Conservation (phyloP, 2,113 vertebrate genomes). For the Strix aluco region DNA sequence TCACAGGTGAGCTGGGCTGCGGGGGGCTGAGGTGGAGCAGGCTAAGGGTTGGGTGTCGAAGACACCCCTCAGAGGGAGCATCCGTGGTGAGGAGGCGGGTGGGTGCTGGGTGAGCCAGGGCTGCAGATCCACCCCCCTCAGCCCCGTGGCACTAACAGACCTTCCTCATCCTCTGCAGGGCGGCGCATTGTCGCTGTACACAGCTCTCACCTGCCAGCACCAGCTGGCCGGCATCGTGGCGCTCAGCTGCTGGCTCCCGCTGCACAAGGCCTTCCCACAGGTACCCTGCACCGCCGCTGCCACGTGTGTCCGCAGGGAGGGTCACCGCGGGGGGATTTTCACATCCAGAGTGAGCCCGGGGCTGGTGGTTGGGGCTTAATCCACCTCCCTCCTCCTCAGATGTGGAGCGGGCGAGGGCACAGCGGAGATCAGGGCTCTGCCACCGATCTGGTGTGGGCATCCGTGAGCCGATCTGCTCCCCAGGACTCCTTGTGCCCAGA, state of each 20-base stretch:
- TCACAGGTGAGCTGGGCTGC: constrained; percentile 85
- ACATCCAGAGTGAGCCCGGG: rapidly evolving
- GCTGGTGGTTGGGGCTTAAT: neutral
- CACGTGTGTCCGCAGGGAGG: rapidly evolving
- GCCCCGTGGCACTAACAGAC: rapidly evolving
- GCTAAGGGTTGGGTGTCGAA: rapidly evolving
- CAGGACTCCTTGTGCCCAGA: neutral
- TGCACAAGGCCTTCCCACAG: constrained; percentile 92
- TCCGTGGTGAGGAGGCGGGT: rapidly evolving
- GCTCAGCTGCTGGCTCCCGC: constrained; percentile 96
- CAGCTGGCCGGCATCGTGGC: constrained; percentile 93
- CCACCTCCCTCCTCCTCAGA: neutral
- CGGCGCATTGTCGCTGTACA: constrained; percentile 95
- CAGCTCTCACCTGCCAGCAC: constrained; percentile 92
- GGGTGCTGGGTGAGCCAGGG: neutral
- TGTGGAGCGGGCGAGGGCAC: neutral
- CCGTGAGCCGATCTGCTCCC: neutral
- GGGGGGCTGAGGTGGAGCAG: neutral
- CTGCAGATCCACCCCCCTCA: rapidly evolving
- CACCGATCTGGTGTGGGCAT: rapidly evolving
- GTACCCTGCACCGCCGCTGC: constrained; percentile 36
- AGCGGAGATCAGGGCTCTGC: neutral
- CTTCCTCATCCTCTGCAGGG: constrained; percentile 74
- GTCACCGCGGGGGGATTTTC: rapidly evolving
- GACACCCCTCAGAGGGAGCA: neutral